A percentile compares a stretch with the other conserved stretches of the same genome.
Conservation (phyloP, 1,140 invertebrate genomes). For the Meloidogyne exigua region DNA sequence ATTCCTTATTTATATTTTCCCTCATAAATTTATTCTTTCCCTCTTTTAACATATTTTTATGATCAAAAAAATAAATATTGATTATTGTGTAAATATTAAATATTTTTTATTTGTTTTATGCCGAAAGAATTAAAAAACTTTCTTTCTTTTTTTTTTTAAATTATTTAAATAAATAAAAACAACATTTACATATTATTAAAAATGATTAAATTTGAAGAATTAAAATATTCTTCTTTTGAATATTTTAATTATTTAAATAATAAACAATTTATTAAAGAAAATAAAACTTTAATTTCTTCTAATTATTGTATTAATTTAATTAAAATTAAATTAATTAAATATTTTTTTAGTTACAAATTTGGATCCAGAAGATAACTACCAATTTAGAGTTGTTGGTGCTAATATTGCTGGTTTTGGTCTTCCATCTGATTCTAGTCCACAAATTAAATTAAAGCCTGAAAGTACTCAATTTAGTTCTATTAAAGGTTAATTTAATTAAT, state of each 20-base stretch:
- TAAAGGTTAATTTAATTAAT: neutral
- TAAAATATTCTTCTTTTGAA: constrained; percentile 1
- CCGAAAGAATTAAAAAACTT: no score
- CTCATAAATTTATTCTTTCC: no score
- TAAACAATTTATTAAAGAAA: constrained; percentile 8
- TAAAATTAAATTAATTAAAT: neutral
- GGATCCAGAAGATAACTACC: constrained; percentile 57
- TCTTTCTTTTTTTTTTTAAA: no score
- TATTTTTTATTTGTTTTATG: no score
- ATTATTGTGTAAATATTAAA: neutral
- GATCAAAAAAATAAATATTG: neutral
- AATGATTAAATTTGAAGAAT: constrained; percentile 3
- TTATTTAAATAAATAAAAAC: no score
- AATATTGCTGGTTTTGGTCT: constrained; percentile 57
- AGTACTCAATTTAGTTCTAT: neutral
- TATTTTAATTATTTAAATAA: neutral
- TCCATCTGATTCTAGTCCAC: constrained; percentile 49
- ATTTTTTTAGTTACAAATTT: constrained; percentile 38
- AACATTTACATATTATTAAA: neutral
- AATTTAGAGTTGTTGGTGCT: constrained; percentile 60
- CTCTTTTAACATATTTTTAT: no score
- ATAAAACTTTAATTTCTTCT: neutral
- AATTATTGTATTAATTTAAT: neutral
- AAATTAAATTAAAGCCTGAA: constrained; percentile 42
- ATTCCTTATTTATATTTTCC: no score